phyloP scores from a whole-genome alignment of 2,113 vertebrate genomes.

The Oreochromis niloticus region DNA sequence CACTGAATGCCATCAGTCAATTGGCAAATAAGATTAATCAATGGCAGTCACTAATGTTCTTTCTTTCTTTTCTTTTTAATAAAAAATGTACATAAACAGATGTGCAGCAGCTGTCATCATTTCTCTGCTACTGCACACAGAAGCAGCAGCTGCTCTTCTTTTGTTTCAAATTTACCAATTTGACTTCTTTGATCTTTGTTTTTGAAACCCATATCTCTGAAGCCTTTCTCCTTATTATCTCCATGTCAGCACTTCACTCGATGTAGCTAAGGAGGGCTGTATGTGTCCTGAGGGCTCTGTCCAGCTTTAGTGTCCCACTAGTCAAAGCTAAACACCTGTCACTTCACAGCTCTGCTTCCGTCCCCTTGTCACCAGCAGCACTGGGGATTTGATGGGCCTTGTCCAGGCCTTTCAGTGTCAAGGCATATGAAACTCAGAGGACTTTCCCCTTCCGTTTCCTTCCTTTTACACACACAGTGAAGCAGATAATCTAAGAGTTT shows the following conservation, averaged over 20 bases:
- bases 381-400: not conserved
- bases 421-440: not conserved
- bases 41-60: not conserved
- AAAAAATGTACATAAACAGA: not conserved
- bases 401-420: constrained; percentile 36
- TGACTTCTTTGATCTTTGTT: not conserved
- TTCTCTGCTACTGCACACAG: not conserved
- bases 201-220: not conserved
- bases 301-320: constrained; percentile 19
- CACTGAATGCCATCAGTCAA: not conserved
- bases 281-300: constrained; percentile 26
- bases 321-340: constrained; percentile 61
- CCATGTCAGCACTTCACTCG: constrained; percentile 18
- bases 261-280: not conserved
- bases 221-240: constrained; percentile 18
- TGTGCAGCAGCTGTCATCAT: not conserved
- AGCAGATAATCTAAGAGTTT: not conserved
- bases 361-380: constrained; percentile 3
- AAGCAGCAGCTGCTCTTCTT: not conserved
- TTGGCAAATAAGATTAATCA: not conserved
- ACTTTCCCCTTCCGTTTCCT: not conserved
- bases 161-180: not conserved
- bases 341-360: constrained; percentile 8
- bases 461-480: not conserved
- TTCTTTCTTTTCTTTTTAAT: not conserved